Evolutionary conservation across 2,113 vertebrate genomes (phyloP).

Genomic region (Sander lucioperca): DNA sequence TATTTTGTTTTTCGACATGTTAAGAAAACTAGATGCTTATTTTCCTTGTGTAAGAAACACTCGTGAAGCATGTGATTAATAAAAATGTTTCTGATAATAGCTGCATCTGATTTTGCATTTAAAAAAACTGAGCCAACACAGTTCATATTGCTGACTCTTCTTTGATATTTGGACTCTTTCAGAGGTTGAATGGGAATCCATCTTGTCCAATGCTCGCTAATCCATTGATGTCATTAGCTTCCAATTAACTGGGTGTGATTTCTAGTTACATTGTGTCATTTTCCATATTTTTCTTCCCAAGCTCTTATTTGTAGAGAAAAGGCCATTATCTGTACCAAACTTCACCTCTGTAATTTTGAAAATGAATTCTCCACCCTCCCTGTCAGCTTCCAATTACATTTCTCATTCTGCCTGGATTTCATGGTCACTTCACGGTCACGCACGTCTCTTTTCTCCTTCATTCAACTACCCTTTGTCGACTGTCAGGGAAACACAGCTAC

Average conservation of each 20-base stretch:
- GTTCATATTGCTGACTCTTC: not conserved
- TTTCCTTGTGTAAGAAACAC: slow-evolving; percentile 3
- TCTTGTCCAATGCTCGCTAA: slow-evolving; percentile 59
- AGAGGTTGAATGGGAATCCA: slow-evolving; percentile 43
- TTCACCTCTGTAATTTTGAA: slow-evolving; percentile 73
- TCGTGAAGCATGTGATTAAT: not conserved
- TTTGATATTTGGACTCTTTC: slow-evolving; percentile 17
- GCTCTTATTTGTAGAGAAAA: slow-evolving; percentile 62
- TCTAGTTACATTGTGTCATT: slow-evolving; percentile 55
- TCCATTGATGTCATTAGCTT: slow-evolving; percentile 70
- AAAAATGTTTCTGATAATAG: not conserved
- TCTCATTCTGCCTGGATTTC: slow-evolving; percentile 79
- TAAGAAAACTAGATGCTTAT: slow-evolving; percentile 3
- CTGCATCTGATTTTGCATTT: not conserved
- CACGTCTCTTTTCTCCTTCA: slow-evolving; percentile 53
- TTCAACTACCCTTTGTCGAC: slow-evolving; percentile 37
- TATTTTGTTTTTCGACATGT: not conserved
- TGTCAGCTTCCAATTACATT: slow-evolving; percentile 74
- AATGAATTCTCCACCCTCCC: slow-evolving; percentile 70
- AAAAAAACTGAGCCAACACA: not conserved
- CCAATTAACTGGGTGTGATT: slow-evolving; percentile 64
- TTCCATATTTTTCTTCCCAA: slow-evolving; percentile 27
- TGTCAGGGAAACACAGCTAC: slow-evolving; percentile 31
- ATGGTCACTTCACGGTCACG: slow-evolving; percentile 72
- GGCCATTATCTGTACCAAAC: slow-evolving; percentile 59